Base-by-base conservation (phyloP, 1,140 invertebrate species). In the Hyles vespertilio region DNA sequence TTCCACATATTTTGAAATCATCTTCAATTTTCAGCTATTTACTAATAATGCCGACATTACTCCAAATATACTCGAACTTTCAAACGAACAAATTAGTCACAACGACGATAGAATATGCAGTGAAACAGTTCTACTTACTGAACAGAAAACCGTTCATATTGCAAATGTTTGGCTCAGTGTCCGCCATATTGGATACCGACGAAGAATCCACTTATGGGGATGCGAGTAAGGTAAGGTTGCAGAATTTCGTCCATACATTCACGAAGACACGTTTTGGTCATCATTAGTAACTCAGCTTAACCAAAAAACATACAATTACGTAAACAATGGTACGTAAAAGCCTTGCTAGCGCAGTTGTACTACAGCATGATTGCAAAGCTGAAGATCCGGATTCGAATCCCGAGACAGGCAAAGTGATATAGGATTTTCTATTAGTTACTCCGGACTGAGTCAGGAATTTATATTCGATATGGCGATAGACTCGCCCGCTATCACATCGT, bases 81-180 rank as follows among this genome's bases (percentile, higher is more conserved):
- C 98, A 99, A 90, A 98, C 97, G 0, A 99, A 99, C 87, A 95
- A 94, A 81, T 85, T 99, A 11, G 95, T 99, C 0, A 98, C 96
- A 1, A 95, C 96, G 0, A 98, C 98, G 0, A 96, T 99, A 51
- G 98, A 99, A 83, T 99, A 99, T 84, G 96, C 97, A 0, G 98
- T 98, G 5, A 98, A 99, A 79, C 98, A 99, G 83, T 99, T 99
- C 87, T 99, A 99, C 87, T 92, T 99, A 51, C 93, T 99, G 82
- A 99, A 99, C 79, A 92, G 98, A 58, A 99, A 99, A 81, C 98
- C 98, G 2, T 99, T 99, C 77, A 97, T 99, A 63, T 91, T 99
- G 22, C 96, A 99, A 92, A 98, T 99, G 97, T 99, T 99, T 90
- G 98, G 98, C 5, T 98, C 97, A 50, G 95, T 99, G 3, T 98